phyloP scores from a whole-genome alignment of 2,888 invertebrate genomes.

The Pteria penguin region DNA sequence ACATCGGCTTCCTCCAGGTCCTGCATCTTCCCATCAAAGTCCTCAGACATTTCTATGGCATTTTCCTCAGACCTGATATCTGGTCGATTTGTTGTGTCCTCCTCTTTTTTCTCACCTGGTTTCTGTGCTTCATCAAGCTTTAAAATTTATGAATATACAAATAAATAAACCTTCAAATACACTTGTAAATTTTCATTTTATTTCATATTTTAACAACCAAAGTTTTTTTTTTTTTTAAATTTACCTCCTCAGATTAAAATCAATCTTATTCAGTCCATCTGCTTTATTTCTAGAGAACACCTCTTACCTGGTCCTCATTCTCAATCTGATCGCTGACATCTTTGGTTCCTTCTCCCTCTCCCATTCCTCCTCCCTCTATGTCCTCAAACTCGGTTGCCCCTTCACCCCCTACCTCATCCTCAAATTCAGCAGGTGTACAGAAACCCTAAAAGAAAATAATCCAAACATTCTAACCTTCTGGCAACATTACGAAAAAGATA shows the following conservation, averaged over 20 bases:
- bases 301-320: conserved; percentile 88
- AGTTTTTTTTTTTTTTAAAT: too few species aligned
- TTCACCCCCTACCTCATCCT: conserved; percentile 82
- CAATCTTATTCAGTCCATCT: neutral
- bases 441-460: conserved; percentile 85
- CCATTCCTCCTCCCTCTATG: conserved; percentile 89
- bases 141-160: neutral
- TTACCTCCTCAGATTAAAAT: too few species aligned
- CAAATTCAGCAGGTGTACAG: conserved; percentile 92
- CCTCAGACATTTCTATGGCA: conserved; percentile 94
- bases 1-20: conserved; percentile 81
- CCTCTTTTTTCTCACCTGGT: conserved; percentile 85
- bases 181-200: neutral
- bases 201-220: too few species aligned
- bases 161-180: neutral
- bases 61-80: conserved; percentile 77
- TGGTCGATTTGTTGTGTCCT: conserved; percentile 83
- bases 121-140: conserved; percentile 89
- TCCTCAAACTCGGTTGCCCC: conserved; percentile 81
- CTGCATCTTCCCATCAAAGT: conserved; percentile 93
- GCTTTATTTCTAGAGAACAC: neutral
- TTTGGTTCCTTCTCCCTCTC: conserved; percentile 94
- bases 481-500: too few species aligned
- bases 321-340: conserved; percentile 97
- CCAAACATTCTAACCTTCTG: neutral